Conservation (phyloP, 2,113 vertebrate species). For the Odocoileus hemionus region DNA sequence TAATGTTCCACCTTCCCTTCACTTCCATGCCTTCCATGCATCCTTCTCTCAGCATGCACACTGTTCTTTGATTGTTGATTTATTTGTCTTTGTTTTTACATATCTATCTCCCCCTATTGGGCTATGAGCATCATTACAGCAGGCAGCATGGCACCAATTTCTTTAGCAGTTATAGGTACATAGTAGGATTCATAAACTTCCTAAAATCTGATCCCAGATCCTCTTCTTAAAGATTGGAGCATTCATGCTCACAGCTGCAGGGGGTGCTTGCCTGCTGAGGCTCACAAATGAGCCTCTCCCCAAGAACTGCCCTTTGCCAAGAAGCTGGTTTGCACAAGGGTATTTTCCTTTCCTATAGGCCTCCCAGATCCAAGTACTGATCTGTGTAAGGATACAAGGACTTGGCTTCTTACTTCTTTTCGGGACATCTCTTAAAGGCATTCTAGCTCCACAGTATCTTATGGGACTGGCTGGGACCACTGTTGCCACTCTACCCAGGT, state of each 20-base stretch:
- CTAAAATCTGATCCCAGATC: not conserved
- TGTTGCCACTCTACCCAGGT: not conserved
- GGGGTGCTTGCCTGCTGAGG: not conserved
- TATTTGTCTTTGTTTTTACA: slow-evolving; percentile 10
- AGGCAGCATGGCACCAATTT: not conserved
- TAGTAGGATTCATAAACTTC: not conserved
- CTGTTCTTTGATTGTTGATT: not conserved
- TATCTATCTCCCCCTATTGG: slow-evolving; percentile 39
- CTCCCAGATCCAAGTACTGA: not conserved
- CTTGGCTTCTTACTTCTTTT: not conserved
- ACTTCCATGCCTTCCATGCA: not conserved
- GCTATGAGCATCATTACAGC: slow-evolving; percentile 17
- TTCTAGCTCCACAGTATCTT: not conserved
- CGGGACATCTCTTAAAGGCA: not conserved
- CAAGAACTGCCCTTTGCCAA: not conserved
- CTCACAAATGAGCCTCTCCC: not conserved
- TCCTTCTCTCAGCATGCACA: not conserved
- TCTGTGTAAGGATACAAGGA: not conserved
- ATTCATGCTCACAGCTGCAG: not conserved
- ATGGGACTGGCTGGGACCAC: not conserved
- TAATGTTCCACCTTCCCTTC: not conserved
- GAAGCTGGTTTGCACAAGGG: not conserved
- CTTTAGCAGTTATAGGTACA: not conserved
- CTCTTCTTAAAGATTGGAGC: not conserved
- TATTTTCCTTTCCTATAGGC: not conserved